A percentile compares a stretch with the other conserved stretches of the same genome.
phyloP scores from a whole-genome alignment of 2,888 invertebrate genomes.

The Apamea monoglypha region DNA sequence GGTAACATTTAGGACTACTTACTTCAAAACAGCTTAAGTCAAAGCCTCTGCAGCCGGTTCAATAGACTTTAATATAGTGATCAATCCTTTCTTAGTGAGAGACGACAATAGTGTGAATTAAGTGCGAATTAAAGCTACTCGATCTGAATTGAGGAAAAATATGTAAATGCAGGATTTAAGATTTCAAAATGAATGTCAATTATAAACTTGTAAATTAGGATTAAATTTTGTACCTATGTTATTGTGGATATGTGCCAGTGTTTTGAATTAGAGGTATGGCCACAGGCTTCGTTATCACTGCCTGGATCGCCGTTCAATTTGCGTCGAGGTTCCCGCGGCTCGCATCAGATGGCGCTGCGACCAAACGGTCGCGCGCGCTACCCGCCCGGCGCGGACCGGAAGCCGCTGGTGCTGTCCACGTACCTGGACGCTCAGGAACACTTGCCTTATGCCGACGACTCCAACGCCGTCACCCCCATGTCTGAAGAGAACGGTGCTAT shows the following conservation, averaged over 20 bases:
- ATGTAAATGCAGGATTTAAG: conserved; percentile 56
- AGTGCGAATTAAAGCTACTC: conserved; percentile 72
- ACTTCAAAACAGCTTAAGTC: conserved; percentile 71
- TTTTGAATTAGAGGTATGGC: conserved; percentile 71
- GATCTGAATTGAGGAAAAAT: conserved; percentile 89
- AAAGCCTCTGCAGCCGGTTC: conserved; percentile 87
- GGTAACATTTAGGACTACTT: conserved; percentile 69
- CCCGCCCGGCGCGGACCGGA: conserved; percentile 96
- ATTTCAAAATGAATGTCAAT: conserved; percentile 15
- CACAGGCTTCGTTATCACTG: conserved; percentile 98
- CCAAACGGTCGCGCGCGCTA: conserved; percentile 94
- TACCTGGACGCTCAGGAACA: conserved; percentile 98
- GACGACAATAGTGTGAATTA: conserved; percentile 59
- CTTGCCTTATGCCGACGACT: conserved; percentile 99
- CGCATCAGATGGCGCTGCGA: conserved; percentile 97
- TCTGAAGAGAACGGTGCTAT: conserved; percentile 99
- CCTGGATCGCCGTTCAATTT: conserved; percentile 99
- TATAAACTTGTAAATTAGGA: conserved; percentile 38
- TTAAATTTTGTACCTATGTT: conserved; percentile 33
- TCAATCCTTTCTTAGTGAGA: conserved; percentile 45
- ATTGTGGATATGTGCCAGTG: conserved; percentile 47
- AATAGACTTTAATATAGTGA: conserved; percentile 65
- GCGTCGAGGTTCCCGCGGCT: conserved; percentile 96
- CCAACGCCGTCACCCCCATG: conserved; percentile 99
- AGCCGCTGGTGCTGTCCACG: conserved; percentile 97